Evolutionary conservation across 2,888 invertebrate genomes (phyloP).

Genomic region (Tiliacea citrago): DNA sequence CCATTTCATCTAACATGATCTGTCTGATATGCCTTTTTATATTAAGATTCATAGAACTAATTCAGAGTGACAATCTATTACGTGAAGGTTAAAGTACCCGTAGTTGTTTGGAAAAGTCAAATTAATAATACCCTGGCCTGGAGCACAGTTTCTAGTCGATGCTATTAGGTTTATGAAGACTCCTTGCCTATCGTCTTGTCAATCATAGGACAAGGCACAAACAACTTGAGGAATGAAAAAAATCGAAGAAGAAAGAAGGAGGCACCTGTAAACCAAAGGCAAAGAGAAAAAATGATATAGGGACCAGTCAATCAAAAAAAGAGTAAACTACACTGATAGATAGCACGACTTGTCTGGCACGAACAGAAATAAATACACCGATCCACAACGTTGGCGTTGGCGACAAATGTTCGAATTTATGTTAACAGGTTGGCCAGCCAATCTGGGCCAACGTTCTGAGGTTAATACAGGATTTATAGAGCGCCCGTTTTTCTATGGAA

Average conservation of each 20-base stretch:
- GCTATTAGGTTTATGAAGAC: too few species aligned
- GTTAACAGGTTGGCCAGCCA: slow-evolving; percentile 11
- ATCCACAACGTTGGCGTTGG: slow-evolving; percentile 26
- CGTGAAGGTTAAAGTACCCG: too few species aligned
- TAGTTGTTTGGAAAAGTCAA: too few species aligned
- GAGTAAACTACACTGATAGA: neutral
- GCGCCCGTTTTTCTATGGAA: slow-evolving; percentile 17
- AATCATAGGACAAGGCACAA: too few species aligned
- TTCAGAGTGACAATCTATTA: too few species aligned
- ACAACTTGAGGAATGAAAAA: too few species aligned
- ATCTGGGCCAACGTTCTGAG: slow-evolving; percentile 30
- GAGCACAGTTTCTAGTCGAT: too few species aligned
- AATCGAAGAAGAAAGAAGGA: too few species aligned
- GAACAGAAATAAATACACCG: slow-evolving; percentile 3
- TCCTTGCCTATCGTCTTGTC: too few species aligned
- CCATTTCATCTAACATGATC: neutral
- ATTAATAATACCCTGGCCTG: too few species aligned
- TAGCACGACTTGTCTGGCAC: slow-evolving; percentile 3
- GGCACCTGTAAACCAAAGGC: neutral
- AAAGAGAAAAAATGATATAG: neutral
- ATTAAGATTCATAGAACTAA: too few species aligned
- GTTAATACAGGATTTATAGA: slow-evolving; percentile 43
- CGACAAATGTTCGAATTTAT: slow-evolving; percentile 17
- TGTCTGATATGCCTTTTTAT: neutral
- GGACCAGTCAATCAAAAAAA: neutral